phyloP scores from a whole-genome alignment of 2,888 invertebrate species.

The Mesorhabditis belari region DNA sequence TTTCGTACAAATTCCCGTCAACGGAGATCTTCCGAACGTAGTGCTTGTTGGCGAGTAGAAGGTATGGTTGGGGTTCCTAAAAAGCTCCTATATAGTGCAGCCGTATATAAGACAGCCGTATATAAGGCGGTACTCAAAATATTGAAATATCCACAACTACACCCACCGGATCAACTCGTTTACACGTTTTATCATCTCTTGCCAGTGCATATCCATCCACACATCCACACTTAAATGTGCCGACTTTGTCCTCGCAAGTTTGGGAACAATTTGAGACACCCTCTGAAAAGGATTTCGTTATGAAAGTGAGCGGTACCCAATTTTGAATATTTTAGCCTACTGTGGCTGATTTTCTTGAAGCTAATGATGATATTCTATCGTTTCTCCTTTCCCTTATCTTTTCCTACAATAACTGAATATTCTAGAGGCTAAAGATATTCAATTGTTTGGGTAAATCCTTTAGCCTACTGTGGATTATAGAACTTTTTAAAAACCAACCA shows the following conservation, averaged over 20 bases:
- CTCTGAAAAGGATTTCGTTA: slow-evolving; percentile 54
- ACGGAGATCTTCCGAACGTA: slow-evolving; percentile 90
- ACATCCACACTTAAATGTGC: slow-evolving; percentile 90
- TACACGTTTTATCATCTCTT: slow-evolving; percentile 80
- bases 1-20: slow-evolving; percentile 75
- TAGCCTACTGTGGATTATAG: neutral
- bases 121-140: too few relatives aligned
- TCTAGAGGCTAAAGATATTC: too few relatives aligned
- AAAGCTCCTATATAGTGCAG: neutral
- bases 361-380: neutral
- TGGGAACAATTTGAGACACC: slow-evolving; percentile 83
- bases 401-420: neutral
- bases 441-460: too few relatives aligned
- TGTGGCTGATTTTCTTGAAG: too few relatives aligned
- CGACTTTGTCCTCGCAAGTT: slow-evolving; percentile 87
- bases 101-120: too few relatives aligned
- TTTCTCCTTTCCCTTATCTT: neutral
- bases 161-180: slow-evolving; percentile 70
- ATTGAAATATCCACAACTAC: neutral
- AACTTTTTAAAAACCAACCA: slow-evolving; percentile 5
- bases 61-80: slow-evolving; percentile 67
- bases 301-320: neutral
- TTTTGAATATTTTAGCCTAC: neutral
- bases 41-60: slow-evolving; percentile 91
- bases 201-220: slow-evolving; percentile 83